A percentile compares a stretch with the other conserved stretches of the same genome.
Evolutionary conservation across 2,797 vertebrate species (phyloP).

Genomic region (Sebastes vulpes): DNA sequence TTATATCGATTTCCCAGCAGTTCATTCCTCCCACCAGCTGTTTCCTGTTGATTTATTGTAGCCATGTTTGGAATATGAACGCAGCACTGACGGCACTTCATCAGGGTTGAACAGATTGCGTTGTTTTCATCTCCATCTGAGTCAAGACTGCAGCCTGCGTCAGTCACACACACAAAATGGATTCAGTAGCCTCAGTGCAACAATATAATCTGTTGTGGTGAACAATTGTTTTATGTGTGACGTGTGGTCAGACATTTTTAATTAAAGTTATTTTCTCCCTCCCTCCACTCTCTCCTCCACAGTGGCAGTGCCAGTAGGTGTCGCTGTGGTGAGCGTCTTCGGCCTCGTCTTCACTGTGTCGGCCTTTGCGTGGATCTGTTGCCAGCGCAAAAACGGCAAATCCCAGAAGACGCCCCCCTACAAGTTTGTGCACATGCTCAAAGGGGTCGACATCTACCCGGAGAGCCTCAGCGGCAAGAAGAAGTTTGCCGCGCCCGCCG

Average conservation of each 20-base stretch:
- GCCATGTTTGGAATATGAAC: slow-evolving; percentile 30
- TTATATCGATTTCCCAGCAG: background rate
- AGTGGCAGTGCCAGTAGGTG: slow-evolving; percentile 94
- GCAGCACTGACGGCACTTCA: background rate
- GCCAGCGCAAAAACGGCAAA: slow-evolving; percentile 96
- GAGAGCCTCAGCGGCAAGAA: slow-evolving; percentile 96
- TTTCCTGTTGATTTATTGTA: slow-evolving; percentile 24
- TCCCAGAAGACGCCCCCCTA: slow-evolving; percentile 95
- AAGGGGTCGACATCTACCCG: slow-evolving; percentile 97
- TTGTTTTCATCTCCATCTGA: slow-evolving; percentile 51
- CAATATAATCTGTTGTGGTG: slow-evolving; percentile 2
- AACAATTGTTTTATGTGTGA: background rate
- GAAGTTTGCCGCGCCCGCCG: slow-evolving; percentile 90
- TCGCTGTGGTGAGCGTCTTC: slow-evolving; percentile 95
- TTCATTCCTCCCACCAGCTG: slow-evolving; percentile 13
- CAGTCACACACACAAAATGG: slow-evolving; percentile 39
- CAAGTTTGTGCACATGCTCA: slow-evolving; percentile 99
- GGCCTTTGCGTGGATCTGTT: slow-evolving; percentile 98
- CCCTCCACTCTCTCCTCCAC: slow-evolving; percentile 2
- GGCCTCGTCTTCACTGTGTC: slow-evolving; percentile 96
- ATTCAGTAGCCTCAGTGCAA: background rate
- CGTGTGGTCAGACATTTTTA: background rate
- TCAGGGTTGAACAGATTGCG: slow-evolving; percentile 39
- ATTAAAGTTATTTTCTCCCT: background rate
- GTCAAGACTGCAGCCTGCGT: slow-evolving; percentile 47